Base-by-base conservation (phyloP, 2,113 vertebrate species). In the Microtus montanus region DNA sequence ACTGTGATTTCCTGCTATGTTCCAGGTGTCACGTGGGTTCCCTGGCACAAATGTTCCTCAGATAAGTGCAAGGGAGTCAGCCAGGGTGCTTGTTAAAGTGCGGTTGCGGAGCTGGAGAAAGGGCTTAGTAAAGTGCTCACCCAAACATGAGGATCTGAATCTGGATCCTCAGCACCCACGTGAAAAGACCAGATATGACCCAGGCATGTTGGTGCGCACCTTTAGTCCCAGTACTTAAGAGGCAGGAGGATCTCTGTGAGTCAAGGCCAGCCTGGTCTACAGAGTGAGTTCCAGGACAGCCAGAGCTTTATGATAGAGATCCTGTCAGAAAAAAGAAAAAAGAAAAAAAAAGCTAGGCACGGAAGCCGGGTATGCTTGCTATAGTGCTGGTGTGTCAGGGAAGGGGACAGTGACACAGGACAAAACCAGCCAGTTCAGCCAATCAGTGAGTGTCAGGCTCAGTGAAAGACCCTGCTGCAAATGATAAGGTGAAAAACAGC, bases 51-150 rank as follows among this genome's bases (percentile, higher is more conserved):
- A n/a, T 3, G 8, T 49, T 84, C 70, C 75, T 92, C 82, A 89
- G 24, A 61, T 13, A 15, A 8, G 30, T 0, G 2, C 10, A 1
- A 0, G 0, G 41, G 44, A 86, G 1, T 49, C 38, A 17, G 30
- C 5, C 41, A 63, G 30, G 44, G 61, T 24, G 47, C n/a, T 63
- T 41, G 77, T 26, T 20, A 33, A 86, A 61, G 64, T 2, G 61
- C 91, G 66, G n/a, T 12, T 63, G 64, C 63, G 4, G 61, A 11
- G 28, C 41, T 66, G 26, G 28, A 47, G 26, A 20, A 28, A 83
- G 38, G n/a, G 24, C 8, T 63, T 28, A 63, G 58, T 26, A 5
- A 38, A 41, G 80, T 26, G 79, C n/a, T 28, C 12, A 14, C 11
- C n/a, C 80, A 10, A 41, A 38, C n/a, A 41, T 41, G 24, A 61